Conservation (phyloP, 2,113 vertebrate species). For the Epinephelus lanceolatus region DNA sequence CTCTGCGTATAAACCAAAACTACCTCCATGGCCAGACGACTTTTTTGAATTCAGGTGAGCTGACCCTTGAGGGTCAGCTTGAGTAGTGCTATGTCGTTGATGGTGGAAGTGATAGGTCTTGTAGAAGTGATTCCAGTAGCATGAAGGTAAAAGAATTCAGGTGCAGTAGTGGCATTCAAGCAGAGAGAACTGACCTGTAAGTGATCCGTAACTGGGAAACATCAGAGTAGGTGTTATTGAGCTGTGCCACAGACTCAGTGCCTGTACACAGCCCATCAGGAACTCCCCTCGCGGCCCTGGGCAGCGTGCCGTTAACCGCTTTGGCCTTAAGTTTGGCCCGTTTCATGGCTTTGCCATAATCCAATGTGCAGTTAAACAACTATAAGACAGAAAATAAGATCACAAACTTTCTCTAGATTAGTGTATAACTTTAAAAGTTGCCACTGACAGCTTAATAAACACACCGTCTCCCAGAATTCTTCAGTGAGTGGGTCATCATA, state of each 20-base stretch:
- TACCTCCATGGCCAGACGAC: neutral
- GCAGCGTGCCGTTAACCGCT: constrained; percentile 46
- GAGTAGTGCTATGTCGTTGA: no score
- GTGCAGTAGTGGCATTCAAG: no score
- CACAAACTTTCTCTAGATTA: neutral
- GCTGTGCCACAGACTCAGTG: constrained; percentile 77
- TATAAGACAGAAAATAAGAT: constrained; percentile 35
- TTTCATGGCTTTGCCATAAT: constrained; percentile 65
- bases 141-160: neutral
- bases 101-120: neutral
- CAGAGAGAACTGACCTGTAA: constrained; percentile 76
- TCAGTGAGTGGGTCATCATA: constrained; percentile 82
- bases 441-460: constrained; percentile 5
- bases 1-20: neutral
- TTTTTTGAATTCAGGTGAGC: neutral
- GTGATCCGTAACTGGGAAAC: constrained; percentile 88
- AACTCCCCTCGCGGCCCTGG: constrained; percentile 33
- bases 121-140: no score
- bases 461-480: constrained; percentile 88
- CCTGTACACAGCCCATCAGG: constrained; percentile 84
- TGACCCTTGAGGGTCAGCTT: neutral
- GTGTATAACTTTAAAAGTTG: neutral
- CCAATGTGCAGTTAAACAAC: constrained; percentile 89
- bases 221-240: constrained; percentile 88
- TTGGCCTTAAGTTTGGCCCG: constrained; percentile 31